Conservation (phyloP, 2,113 vertebrate species). For the Takifugu flavidus region DNA sequence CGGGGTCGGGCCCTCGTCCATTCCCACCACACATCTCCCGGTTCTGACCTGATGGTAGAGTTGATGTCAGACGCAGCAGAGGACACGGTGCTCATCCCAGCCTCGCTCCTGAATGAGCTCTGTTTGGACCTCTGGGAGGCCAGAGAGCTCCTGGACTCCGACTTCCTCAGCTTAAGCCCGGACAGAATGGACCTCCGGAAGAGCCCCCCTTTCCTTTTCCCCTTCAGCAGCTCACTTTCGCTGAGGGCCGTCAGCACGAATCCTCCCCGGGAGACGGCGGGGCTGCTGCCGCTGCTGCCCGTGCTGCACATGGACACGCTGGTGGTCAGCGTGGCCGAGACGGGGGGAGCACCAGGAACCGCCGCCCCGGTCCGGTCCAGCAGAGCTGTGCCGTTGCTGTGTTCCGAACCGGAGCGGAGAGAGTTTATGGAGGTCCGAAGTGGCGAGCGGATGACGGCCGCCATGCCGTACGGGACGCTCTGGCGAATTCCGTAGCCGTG, state of each 20-base stretch:
- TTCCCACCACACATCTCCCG: background rate
- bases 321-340: conserved; percentile 57
- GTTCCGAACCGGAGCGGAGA: conserved; percentile 94
- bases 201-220: conserved; percentile 92
- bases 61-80: conserved; percentile 95
- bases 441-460: conserved; percentile 95
- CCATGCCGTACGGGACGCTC: conserved; percentile 98
- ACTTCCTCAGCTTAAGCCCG: conserved; percentile 93
- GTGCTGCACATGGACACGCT: conserved; percentile 71
- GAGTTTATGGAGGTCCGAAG: conserved; percentile 99
- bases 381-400: conserved; percentile 90
- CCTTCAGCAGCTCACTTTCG: conserved; percentile 86
- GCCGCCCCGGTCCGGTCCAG: conserved; percentile 77
- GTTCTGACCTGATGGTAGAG: conserved; percentile 84
- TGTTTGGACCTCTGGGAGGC: conserved; percentile 97
- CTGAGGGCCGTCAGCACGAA: conserved; percentile 94
- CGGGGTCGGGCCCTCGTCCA: no score
- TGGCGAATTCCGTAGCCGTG: conserved; percentile 96
- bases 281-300: conserved; percentile 83
- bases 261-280: conserved; percentile 87
- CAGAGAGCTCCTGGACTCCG: conserved; percentile 94
- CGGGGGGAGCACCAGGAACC: conserved; percentile 55
- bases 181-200: conserved; percentile 94
- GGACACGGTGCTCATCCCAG: conserved; percentile 93
- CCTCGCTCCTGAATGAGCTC: conserved; percentile 98